Evolutionary conservation across 2,797 vertebrate genomes (phyloP).

Genomic region (Varecia variegata): DNA sequence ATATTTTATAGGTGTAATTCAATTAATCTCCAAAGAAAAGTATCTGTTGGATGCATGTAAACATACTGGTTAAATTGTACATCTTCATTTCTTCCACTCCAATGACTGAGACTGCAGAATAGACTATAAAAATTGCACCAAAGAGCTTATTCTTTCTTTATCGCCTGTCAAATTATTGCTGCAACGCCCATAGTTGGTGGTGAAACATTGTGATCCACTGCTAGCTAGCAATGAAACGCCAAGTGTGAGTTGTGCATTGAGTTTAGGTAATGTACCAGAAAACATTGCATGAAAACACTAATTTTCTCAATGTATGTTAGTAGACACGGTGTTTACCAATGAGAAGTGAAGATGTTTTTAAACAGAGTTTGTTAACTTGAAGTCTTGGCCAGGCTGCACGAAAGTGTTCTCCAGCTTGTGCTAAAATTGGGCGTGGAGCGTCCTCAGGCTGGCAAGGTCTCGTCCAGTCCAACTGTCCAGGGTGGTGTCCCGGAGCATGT

Average conservation of each 20-base stretch:
- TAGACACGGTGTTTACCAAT: slow-evolving; percentile 84
- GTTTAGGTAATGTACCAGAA: slow-evolving; percentile 89
- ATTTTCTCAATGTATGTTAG: slow-evolving; percentile 87
- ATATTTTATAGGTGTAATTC: slow-evolving; percentile 79
- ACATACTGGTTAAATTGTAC: slow-evolving; percentile 83
- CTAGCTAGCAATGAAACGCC: slow-evolving; percentile 78
- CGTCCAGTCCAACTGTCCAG: fast-evolving
- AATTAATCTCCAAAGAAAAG: slow-evolving; percentile 82
- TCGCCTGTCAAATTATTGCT: slow-evolving; percentile 85
- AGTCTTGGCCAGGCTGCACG: slow-evolving; percentile 67
- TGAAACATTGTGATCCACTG: slow-evolving; percentile 81
- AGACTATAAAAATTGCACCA: slow-evolving; percentile 80
- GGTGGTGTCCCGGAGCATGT: fast-evolving
- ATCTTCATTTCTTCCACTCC: slow-evolving; percentile 86
- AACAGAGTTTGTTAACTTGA: slow-evolving; percentile 82
- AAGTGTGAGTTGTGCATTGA: slow-evolving; percentile 83
- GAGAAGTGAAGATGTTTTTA: slow-evolving; percentile 82
- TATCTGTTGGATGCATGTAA: slow-evolving; percentile 79
- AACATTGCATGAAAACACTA: slow-evolving; percentile 87
- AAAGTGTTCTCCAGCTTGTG: slow-evolving; percentile 24
- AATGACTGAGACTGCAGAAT: slow-evolving; percentile 74
- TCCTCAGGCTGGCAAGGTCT: not conserved
- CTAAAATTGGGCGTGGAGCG: slow-evolving; percentile 13
- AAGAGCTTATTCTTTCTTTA: slow-evolving; percentile 82
- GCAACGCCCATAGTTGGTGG: slow-evolving; percentile 81